These are phyloP conservation scores for Hyperoplus lanceolatus DNA, from an alignment of 2,797 vertebrate species.

Conservation along the genomic window DNA sequence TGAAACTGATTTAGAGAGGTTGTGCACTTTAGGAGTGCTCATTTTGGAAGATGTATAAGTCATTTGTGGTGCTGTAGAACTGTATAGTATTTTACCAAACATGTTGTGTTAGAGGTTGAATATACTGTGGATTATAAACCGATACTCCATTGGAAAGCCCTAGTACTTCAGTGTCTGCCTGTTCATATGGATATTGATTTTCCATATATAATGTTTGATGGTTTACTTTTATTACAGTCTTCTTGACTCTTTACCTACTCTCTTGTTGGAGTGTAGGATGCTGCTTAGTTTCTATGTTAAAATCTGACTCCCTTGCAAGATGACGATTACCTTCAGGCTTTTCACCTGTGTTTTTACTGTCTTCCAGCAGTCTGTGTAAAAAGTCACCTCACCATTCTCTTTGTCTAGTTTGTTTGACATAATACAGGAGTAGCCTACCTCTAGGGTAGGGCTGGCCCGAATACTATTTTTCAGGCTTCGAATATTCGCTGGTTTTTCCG, in stretches of 20 bases:
- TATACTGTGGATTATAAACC: too few species aligned
- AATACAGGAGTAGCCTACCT: background rate
- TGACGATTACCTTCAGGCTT: background rate
- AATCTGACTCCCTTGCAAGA: background rate
- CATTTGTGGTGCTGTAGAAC: background rate
- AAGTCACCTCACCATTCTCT: background rate
- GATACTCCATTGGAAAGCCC: too few species aligned
- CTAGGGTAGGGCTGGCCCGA: too few species aligned
- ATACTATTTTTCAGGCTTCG: too few species aligned
- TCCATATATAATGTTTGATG: background rate
- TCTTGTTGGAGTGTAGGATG: background rate
- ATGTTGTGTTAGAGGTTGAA: too few species aligned
- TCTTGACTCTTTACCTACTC: background rate
- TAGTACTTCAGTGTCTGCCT: background rate
- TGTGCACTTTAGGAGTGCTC: background rate
- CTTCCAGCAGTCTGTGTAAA: too few species aligned
- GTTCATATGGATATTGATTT: background rate
- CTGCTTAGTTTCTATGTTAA: background rate
- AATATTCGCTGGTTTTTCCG: too few species aligned
- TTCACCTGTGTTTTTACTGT: background rate
- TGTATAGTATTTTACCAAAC: background rate
- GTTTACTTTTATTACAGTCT: background rate
- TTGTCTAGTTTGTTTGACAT: background rate
- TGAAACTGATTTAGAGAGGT: background rate
- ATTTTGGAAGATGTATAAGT: background rate